These are phyloP conservation scores for Pangasius mekongensis DNA, from an alignment of 2,797 vertebrate species.

Conservation along the genomic window DNA sequence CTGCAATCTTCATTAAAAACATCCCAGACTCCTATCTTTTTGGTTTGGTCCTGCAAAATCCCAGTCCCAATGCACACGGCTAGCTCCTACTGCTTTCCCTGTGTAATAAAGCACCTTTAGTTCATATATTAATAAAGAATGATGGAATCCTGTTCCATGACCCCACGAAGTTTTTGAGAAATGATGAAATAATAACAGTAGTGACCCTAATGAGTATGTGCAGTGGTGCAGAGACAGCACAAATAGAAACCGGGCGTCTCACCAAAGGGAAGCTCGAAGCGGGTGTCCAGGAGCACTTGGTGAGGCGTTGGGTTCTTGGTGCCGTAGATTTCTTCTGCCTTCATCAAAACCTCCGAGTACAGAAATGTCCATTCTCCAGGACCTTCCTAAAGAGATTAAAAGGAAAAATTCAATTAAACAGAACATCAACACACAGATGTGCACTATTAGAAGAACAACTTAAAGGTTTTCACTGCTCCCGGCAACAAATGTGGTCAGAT, in stretches of 20 bases:
- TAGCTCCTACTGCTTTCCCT: not conserved
- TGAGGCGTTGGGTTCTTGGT: conserved; percentile 94
- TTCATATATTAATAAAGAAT: not conserved
- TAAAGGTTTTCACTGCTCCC: not conserved
- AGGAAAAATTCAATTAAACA: not conserved
- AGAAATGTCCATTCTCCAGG: conserved; percentile 90
- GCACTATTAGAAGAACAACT: not conserved
- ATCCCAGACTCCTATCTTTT: not conserved
- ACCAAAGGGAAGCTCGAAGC: conserved; percentile 97
- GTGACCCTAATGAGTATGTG: not conserved
- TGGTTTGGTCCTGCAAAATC: not conserved
- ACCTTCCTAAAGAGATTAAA: conserved; percentile 83
- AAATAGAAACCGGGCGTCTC: conserved; percentile 55
- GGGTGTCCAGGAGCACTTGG: conserved; percentile 88
- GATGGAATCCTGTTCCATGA: not conserved
- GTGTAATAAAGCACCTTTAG: not conserved
- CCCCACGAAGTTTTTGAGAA: not conserved
- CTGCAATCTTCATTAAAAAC: not conserved
- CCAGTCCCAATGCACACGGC: not conserved
- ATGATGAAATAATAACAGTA: not conserved
- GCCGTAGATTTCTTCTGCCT: conserved; percentile 94
- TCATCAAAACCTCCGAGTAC: conserved; percentile 94
- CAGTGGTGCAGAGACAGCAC: not conserved
- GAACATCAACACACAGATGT: not conserved
- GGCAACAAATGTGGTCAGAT: not conserved